phyloP scores from a whole-genome alignment of 1,140 invertebrate species.

The Charaxes varanes region DNA sequence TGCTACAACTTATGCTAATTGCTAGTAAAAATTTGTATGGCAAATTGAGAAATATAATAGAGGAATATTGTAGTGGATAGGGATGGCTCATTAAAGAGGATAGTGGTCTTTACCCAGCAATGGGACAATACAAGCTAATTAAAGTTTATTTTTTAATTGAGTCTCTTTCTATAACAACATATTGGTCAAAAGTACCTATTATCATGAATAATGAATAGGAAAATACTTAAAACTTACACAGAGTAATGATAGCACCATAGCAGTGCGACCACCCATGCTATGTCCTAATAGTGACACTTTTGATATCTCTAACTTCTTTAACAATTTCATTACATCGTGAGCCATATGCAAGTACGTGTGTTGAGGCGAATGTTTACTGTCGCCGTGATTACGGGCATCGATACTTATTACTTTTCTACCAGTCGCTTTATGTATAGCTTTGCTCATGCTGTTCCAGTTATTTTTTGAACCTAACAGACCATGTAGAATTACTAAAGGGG shows the following conservation, averaged over 20 bases:
- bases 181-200: too few relatives aligned
- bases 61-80: too few relatives aligned
- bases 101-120: too few relatives aligned
- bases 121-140: too few relatives aligned
- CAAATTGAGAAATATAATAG: too few relatives aligned
- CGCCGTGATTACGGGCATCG: conserved; percentile 95
- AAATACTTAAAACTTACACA: conserved; percentile 74
- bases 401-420: conserved; percentile 86
- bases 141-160: too few relatives aligned
- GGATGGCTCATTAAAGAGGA: too few relatives aligned
- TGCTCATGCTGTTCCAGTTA: conserved; percentile 91
- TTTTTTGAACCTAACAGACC: conserved; percentile 90
- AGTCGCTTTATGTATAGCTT: conserved; percentile 81
- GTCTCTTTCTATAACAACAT: too few relatives aligned
- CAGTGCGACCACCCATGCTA: conserved; percentile 92
- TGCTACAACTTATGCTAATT: too few relatives aligned
- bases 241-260: conserved; percentile 87
- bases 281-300: conserved; percentile 88
- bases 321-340: conserved; percentile 82
- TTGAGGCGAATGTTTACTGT: conserved; percentile 85
- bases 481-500: conserved; percentile 90
- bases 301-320: conserved; percentile 78
- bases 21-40: too few relatives aligned
- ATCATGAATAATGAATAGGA: too few relatives aligned
- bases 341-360: conserved; percentile 86